Percentiles rank a stretch among this genome's conserved stretches.
Conservation (phyloP, 2,797 vertebrate species). For the Girardinus metallicus region DNA sequence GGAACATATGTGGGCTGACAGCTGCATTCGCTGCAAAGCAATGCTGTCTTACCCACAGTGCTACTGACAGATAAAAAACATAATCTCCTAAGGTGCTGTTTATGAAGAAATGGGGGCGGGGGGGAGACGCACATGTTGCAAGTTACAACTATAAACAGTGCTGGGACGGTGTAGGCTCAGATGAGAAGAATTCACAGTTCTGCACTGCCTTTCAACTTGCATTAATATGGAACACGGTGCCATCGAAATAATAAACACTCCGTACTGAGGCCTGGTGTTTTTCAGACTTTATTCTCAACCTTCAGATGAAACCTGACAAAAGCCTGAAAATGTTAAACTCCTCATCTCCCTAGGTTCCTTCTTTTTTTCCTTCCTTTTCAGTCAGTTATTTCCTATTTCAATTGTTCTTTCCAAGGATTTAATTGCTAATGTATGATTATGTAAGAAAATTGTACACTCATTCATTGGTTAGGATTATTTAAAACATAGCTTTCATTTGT, state of each 20-base stretch:
- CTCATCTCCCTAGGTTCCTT: slow-evolving; percentile 24
- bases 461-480: background rate
- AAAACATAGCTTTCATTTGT: background rate
- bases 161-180: slow-evolving; percentile 60
- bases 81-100: slow-evolving; percentile 69
- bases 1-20: slow-evolving; percentile 71
- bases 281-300: slow-evolving; percentile 54
- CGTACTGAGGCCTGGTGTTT: slow-evolving; percentile 57
- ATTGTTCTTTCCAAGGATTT: slow-evolving; percentile 16
- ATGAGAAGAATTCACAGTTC: slow-evolving; percentile 50
- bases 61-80: slow-evolving; percentile 65
- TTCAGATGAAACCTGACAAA: slow-evolving; percentile 49
- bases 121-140: slow-evolving; percentile 33
- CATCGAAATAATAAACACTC: slow-evolving; percentile 66
- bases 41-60: slow-evolving; percentile 48
- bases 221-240: slow-evolving; percentile 54
- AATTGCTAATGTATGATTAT: slow-evolving; percentile 19
- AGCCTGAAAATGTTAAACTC: slow-evolving; percentile 41
- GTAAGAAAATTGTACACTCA: background rate
- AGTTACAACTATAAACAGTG: slow-evolving; percentile 58
- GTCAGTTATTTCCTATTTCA: background rate
- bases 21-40: slow-evolving; percentile 65
- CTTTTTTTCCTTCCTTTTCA: slow-evolving; percentile 3
- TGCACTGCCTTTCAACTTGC: slow-evolving; percentile 59
- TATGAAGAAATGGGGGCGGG: slow-evolving; percentile 29